phyloP scores from a whole-genome alignment of 2,113 vertebrate species.

The Glareola pratincola region DNA sequence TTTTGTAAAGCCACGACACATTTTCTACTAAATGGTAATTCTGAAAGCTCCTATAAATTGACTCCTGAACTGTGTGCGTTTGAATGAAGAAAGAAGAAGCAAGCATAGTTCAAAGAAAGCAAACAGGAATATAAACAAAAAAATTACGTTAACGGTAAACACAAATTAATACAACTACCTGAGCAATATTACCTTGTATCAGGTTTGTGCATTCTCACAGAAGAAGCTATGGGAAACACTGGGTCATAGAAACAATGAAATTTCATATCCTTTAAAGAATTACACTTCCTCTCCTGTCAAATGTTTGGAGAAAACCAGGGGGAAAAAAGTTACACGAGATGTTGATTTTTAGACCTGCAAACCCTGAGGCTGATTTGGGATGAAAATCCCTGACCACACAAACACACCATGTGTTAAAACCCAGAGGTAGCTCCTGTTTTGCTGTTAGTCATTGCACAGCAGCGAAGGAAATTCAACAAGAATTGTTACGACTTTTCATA shows the following conservation, averaged over 20 bases:
- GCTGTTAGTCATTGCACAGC: not conserved
- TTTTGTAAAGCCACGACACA: conserved; percentile 35
- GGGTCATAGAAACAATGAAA: not conserved
- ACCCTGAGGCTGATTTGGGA: not conserved
- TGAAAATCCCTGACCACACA: not conserved
- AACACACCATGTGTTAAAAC: not conserved
- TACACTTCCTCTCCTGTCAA: not conserved
- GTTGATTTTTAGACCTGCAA: not conserved
- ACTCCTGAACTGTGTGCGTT: not conserved
- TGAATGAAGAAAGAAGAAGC: not conserved
- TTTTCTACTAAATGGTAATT: not conserved
- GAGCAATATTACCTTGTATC: not conserved
- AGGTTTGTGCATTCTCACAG: not conserved
- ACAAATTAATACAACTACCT: not conserved
- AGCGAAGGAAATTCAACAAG: not conserved
- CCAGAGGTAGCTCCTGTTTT: not conserved
- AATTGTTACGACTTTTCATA: not conserved
- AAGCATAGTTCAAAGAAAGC: not conserved
- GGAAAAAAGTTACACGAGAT: not conserved
- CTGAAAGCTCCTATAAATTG: not conserved
- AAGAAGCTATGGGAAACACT: not conserved
- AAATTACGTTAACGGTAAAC: not conserved
- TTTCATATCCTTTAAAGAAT: not conserved
- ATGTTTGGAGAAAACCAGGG: not conserved
- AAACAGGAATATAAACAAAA: not conserved